A percentile compares a stretch with the other conserved stretches of the same genome.
Conservation (phyloP, 2,888 invertebrate genomes). For the Luperina testacea region DNA sequence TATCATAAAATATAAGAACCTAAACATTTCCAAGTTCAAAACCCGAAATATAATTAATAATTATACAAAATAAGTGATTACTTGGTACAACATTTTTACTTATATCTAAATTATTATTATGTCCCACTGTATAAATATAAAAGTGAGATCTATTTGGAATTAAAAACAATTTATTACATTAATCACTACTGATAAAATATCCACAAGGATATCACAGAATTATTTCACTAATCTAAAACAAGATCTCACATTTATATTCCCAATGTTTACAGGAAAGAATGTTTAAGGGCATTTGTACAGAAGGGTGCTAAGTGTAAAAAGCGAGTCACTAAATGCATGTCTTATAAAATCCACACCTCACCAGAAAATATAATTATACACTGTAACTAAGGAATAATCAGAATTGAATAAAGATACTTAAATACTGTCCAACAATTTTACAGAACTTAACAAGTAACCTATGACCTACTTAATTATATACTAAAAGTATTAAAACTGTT, state of each 20-base stretch:
- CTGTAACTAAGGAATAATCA: slow-evolving; percentile 50
- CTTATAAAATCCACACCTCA: slow-evolving; percentile 44
- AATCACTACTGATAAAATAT: slow-evolving; percentile 76
- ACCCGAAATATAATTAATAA: slow-evolving; percentile 63
- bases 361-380: slow-evolving; percentile 48
- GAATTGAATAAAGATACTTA: slow-evolving; percentile 50
- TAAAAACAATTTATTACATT: slow-evolving; percentile 67
- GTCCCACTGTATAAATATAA: slow-evolving; percentile 81
- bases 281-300: slow-evolving; percentile 60
- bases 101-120: slow-evolving; percentile 67
- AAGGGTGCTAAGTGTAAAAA: slow-evolving; percentile 43
- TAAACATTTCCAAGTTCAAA: too few relatives aligned
- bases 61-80: slow-evolving; percentile 70
- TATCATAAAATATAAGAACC: slow-evolving; percentile 67
- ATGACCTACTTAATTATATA: slow-evolving; percentile 6
- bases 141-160: slow-evolving; percentile 82
- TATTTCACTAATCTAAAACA: slow-evolving; percentile 74
- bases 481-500: slow-evolving; percentile 26
- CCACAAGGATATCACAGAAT: slow-evolving; percentile 81
- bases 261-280: slow-evolving; percentile 68
- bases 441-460: slow-evolving; percentile 45
- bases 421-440: slow-evolving; percentile 55
- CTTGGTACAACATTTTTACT: slow-evolving; percentile 66
- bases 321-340: slow-evolving; percentile 75
- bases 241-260: slow-evolving; percentile 85